Base-by-base conservation (phyloP, 2,113 vertebrate species). In the Oncorhynchus nerka region DNA sequence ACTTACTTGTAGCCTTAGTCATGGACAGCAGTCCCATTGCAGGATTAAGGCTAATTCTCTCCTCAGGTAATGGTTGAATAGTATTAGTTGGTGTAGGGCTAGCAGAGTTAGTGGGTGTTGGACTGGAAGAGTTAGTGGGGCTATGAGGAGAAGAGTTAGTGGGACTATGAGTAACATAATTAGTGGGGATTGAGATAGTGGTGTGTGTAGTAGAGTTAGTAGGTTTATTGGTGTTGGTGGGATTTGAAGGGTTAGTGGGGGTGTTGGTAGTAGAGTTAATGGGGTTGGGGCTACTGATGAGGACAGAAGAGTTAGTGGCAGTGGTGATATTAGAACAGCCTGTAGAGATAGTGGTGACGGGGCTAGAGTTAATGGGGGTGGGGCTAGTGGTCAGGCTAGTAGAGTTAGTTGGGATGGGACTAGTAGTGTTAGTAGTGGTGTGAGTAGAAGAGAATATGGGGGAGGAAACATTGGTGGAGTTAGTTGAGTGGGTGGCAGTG, bases 161-260 rank as follows among this genome's bases (percentile, higher is more conserved):
- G 39, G 68, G 4, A 61, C 71, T 70, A 62, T 82, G 86, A 64
- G 67, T 24, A 62, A 48, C 71, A 61, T 71, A 48, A 69, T 77
- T 61, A 61, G 5, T 61, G 59, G 59, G 15, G 59, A 64, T 26
- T 24, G n/a, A 12, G 62, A 26, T 64, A 64, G 62, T 82, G 83
- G 79, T 22, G 34, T 57, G 73, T 73, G 49, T 70, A 7, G 80
- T 77, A 39, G n/a, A 26, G 59, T 68, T 7, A 49, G 80, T 49
- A n/a, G 74, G 72, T 24, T 24, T 24, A 64, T 7, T 64, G 62
- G 62, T 13, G 4, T n/a, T 64, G 22, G 69, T 28, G 22, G 79
- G 69, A 64, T 76, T 83, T 11, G 80, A 82, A 61, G 85, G 79
- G 32, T 75, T 74, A 48, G 86, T 79, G 70, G n/a, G 19, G 12